These are phyloP conservation scores for Streptopelia turtur DNA, from an alignment of 2,797 vertebrate genomes.

Conservation along the genomic window DNA sequence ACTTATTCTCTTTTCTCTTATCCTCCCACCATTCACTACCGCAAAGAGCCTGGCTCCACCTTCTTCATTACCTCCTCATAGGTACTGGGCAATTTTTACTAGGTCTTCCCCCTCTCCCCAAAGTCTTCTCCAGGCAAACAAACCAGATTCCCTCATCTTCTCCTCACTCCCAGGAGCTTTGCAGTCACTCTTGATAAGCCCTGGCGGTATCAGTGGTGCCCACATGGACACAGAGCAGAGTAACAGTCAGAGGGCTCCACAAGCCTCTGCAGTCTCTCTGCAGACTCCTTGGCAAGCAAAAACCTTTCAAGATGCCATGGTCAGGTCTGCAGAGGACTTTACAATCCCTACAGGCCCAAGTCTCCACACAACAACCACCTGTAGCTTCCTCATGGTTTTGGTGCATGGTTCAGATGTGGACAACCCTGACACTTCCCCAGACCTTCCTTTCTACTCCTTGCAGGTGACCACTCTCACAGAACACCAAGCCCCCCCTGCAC, in stretches of 20 bases:
- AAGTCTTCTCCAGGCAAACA: not conserved
- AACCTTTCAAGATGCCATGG: not conserved
- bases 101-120: not conserved
- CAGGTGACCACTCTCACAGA: not conserved
- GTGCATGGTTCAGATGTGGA: not conserved
- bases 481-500: not conserved
- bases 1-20: accelerated
- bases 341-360: accelerated
- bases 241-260: not conserved
- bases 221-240: not conserved
- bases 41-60: not conserved
- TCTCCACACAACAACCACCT: accelerated
- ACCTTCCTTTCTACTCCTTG: not conserved
- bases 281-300: not conserved
- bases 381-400: accelerated
- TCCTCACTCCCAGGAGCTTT: not conserved
- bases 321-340: not conserved
- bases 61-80: not conserved
- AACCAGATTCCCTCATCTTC: not conserved
- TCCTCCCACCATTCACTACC: not conserved
- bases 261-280: not conserved
- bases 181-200: not conserved
- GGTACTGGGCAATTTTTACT: not conserved
- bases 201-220: not conserved
- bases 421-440: not conserved